These are phyloP conservation scores for Myiozetetes cayanensis DNA, from an alignment of 2,113 vertebrate species.

Conservation along the genomic window DNA sequence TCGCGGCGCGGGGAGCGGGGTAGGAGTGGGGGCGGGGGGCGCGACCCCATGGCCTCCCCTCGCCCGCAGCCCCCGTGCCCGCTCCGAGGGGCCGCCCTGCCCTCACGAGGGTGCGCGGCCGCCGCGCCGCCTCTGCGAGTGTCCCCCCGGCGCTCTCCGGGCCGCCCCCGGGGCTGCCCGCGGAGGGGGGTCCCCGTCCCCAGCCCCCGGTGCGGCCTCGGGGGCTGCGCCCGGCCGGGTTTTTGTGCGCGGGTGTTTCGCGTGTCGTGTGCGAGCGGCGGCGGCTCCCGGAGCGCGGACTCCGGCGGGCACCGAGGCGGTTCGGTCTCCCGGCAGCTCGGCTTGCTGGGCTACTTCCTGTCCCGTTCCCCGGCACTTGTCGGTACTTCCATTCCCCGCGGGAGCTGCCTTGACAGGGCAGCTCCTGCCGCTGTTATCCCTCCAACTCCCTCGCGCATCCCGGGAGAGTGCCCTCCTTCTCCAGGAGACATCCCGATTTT, in stretches of 20 bases:
- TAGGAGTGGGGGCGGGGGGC: too few species aligned
- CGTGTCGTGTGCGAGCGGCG: neutral
- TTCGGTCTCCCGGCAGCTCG: constrained; percentile 26
- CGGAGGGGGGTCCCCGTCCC: neutral
- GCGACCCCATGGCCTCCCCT: too few species aligned
- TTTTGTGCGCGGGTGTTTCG: neutral
- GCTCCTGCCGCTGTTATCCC: neutral
- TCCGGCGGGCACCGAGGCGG: neutral
- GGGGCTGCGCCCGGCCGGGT: neutral
- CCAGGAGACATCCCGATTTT: neutral
- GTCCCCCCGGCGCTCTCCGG: neutral
- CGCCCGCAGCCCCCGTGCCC: too few species aligned
- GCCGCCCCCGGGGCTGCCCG: neutral
- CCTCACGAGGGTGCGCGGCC: too few species aligned
- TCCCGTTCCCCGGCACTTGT: neutral
- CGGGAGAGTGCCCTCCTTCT: neutral
- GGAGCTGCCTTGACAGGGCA: neutral
- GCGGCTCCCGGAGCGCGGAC: neutral
- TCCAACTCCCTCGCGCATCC: neutral
- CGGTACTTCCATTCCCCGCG: neutral
- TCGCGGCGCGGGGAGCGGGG: too few species aligned
- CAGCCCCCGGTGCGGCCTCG: neutral
- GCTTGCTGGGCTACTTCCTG: constrained; percentile 46
- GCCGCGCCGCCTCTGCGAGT: too few species aligned
- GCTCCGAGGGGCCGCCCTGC: too few species aligned